Conservation (phyloP, 2,113 vertebrate species). For the Bolborhynchus lineola region DNA sequence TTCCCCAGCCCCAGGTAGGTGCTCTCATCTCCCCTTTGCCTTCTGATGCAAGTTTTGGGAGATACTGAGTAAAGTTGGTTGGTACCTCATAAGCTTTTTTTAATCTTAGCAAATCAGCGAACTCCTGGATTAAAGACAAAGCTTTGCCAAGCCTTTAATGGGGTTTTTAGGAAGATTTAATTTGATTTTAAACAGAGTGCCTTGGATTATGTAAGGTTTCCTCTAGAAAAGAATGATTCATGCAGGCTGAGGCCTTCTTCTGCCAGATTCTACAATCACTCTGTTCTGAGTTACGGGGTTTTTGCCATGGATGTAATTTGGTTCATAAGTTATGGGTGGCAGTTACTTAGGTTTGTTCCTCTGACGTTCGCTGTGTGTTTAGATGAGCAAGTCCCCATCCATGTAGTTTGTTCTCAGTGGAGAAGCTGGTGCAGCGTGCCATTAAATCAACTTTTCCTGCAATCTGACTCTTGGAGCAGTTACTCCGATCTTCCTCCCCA, state of each 20-base stretch:
- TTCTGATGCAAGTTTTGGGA: background rate
- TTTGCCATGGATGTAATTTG: constrained; percentile 30
- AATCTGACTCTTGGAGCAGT: background rate
- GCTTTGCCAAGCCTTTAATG: background rate
- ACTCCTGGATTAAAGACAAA: background rate
- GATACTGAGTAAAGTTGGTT: background rate
- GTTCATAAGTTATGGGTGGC: background rate
- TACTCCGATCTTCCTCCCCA: background rate
- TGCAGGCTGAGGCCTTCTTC: background rate
- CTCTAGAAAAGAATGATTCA: constrained; percentile 30
- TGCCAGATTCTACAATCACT: background rate
- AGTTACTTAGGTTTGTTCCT: constrained; percentile 31
- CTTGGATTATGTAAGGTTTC: background rate
- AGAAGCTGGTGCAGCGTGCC: background rate
- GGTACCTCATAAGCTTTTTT: background rate
- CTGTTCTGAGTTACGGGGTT: background rate
- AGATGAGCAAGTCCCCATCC: background rate
- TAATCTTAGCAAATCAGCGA: background rate
- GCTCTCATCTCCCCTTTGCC: background rate
- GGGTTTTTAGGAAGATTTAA: background rate
- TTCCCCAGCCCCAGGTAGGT: background rate
- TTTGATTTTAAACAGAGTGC: constrained; percentile 2
- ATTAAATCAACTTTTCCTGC: constrained; percentile 52
- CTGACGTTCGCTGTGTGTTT: background rate
- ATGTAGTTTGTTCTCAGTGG: background rate